Evolutionary conservation across 2,888 invertebrate species (phyloP), one percentile per base, ranked within the genome.

Genomic region (Synanthedon andrenaeformis): DNA sequence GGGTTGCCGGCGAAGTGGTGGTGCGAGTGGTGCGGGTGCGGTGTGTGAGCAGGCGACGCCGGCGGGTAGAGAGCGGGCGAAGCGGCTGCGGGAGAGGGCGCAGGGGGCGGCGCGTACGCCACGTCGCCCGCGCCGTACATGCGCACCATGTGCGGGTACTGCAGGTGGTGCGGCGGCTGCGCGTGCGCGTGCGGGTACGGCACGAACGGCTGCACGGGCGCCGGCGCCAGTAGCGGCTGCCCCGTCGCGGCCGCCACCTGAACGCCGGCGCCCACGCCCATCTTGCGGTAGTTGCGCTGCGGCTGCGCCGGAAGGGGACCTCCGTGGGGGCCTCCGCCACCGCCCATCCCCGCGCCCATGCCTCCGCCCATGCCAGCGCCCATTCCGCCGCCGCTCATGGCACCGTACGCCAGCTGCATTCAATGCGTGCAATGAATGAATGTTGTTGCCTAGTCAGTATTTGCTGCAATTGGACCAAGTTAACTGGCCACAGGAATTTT

Each of bases 161-260:
- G 88, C 67, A 90, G 72, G 60, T 79, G 76, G 79, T 89, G 84
- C 77, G 82, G 65, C 70, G 79, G 64, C 74, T 79, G 64, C 82
- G 84, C 74, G 64, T 89, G 89, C 59, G 91, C 87, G 74, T 91
- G 91, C 67, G 90, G 90, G 81, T 91, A 90, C 60, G 90, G 90
- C 71, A 91, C 87, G 75, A 89, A 90, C 62, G 89, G 92, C 70
- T 91, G 93, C 72, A 95, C 87, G 11, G 95, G 94, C 17, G 92
- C 93, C 19, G 95, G 93, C 48, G 96, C 94, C 65, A 96, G 79
- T 56, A 96, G 86, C 4, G 96, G 96, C 76, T 95, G 96, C 0
- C 96, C 96, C 45, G 95, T 94, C 57, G 92, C 92, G 55, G 93
- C 93, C 23, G 93, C 93, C 58, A 95, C 94, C 71, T 95, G 95